Base-by-base conservation (phyloP, 2,113 vertebrate species). In the Pangasianodon gigas region DNA sequence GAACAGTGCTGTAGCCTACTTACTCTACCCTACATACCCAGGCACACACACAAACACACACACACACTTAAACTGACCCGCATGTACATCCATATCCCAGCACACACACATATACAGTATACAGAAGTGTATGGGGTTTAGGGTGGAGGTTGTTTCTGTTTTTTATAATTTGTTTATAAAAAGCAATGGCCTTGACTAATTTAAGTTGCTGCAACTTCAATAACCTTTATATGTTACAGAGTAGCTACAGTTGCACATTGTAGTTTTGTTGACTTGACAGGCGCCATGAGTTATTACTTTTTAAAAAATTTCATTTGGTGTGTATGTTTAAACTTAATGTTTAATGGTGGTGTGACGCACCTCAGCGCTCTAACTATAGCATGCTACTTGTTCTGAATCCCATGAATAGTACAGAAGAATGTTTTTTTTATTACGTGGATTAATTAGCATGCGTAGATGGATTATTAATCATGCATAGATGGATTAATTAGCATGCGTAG, bases 11-110 rank as follows among this genome's bases (percentile, higher is more conserved):
- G 92, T 95, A 95, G 95, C 95, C 95, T 96, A 96, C 93, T 96
- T 96, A 94, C 92, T 46, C 74, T 94, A 95, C 91, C 94, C 95
- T 95, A 96, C 94, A 95, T 95, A 95, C 90, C 91, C 84, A 93
- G 56, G 37, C 10, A 2, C 18, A 18, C 74, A 71, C 56, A 58
- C 14, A 29, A 21, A n/a, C 81, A 37, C 48, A 51, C 54, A 60
- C 81, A 75, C 44, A 60, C 48, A 54, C 52, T 52, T 52, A 41
- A 41, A 37, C 48, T 41, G 7, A 56, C 62, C 56, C 18, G 26
- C 85, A 74, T 18, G 24, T 46, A 82, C 77, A 37, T 21, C 19
- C 2, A 37, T 82, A 82, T 82, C 80, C n/a, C 21, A 56, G n/a
- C 6, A 67, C 44, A 67, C 41, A 88, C 44, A 41, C 32, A 87